Base-by-base conservation (phyloP, 2,797 vertebrate genomes). In the Brachyalestes nurse region DNA sequence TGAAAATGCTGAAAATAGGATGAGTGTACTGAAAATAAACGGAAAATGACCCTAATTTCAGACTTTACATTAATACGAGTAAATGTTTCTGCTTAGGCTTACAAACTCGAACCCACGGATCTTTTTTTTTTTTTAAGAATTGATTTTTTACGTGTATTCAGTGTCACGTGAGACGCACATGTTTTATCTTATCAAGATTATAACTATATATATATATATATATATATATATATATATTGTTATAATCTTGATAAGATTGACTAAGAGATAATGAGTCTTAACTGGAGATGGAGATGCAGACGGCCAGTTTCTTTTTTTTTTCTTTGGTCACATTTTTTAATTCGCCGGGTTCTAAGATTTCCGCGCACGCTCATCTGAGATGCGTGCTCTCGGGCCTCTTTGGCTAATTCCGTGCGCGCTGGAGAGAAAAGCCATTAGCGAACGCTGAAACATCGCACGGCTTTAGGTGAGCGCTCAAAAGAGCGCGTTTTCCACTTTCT, bases 401-500 rank as follows among this genome's bases (percentile, higher is more conserved):
- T 1, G 2, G 2, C 19, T 28, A 57, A 72, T 72, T 72, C 13
- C 9, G 28, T 25, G 19, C 23, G 60, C 25, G 17, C 7, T 25
- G 6, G 16, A 38, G 34, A 57, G 25, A 16, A 25, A 10, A 55
- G 47, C 55, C 71, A 58, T 57, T 72, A 72, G 28, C 4, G 23
- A 47, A 16, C 19, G 57, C 55, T 1, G 19, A n/a, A n/a, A n/a
- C 16, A n/a, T 7, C 16, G 58, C n/a, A 61, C 60, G 23, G 34
- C 28, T 28, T 65, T 65, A 75, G 76, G 17, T 66, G 62, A 62
- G 76, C 69, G 58, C 71, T 28, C 49, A 62, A 69, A 64, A 82
- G 77, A 88, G 87, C 89, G 83, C 45, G 72, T 67, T 76, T 92
- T 93, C 94, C 91, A 92, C 93, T 92, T 96, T 93, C 85, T 81